Percentiles rank a stretch among this genome's conserved stretches.
These are phyloP conservation scores for Toxotes lorentzi DNA, from an alignment of 2,797 vertebrate genomes.

Conservation along the genomic window DNA sequence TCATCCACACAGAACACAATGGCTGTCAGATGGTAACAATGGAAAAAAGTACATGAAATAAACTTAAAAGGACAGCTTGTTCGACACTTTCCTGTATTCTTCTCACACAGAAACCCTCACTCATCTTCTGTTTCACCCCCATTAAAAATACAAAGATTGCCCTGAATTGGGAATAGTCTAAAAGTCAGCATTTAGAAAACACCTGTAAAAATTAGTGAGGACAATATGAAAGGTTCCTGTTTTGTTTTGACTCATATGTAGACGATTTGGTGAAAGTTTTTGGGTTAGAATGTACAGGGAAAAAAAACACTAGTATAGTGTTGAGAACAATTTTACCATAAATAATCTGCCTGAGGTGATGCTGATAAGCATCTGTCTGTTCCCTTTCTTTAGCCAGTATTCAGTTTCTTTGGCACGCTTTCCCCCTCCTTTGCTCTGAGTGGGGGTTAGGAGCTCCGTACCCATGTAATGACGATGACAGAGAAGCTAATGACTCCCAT, in stretches of 20 bases:
- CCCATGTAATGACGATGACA: slow-evolving; percentile 89
- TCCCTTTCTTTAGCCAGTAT: slow-evolving; percentile 34
- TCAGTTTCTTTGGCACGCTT: slow-evolving; percentile 42
- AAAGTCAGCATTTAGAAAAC: background rate
- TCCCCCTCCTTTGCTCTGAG: slow-evolving; percentile 40
- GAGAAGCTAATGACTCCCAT: slow-evolving; percentile 90
- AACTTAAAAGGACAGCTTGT: background rate
- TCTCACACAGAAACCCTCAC: background rate
- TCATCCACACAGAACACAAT: slow-evolving; percentile 7
- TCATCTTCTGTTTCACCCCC: background rate
- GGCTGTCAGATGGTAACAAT: background rate
- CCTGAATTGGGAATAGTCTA: background rate
- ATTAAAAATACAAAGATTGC: background rate
- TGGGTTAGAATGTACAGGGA: background rate
- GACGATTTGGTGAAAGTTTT: slow-evolving; percentile 6
- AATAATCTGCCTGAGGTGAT: slow-evolving; percentile 38
- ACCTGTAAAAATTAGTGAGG: background rate
- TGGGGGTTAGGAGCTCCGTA: slow-evolving; percentile 70
- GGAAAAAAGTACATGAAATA: background rate
- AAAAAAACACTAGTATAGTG: slow-evolving; percentile 3
- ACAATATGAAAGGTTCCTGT: background rate
- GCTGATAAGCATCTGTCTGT: slow-evolving; percentile 14
- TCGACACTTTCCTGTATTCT: background rate
- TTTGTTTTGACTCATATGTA: background rate
- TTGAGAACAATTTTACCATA: slow-evolving; percentile 21